Base-by-base conservation (phyloP, 2,113 vertebrate species). In the Himantopus leucocephalus region DNA sequence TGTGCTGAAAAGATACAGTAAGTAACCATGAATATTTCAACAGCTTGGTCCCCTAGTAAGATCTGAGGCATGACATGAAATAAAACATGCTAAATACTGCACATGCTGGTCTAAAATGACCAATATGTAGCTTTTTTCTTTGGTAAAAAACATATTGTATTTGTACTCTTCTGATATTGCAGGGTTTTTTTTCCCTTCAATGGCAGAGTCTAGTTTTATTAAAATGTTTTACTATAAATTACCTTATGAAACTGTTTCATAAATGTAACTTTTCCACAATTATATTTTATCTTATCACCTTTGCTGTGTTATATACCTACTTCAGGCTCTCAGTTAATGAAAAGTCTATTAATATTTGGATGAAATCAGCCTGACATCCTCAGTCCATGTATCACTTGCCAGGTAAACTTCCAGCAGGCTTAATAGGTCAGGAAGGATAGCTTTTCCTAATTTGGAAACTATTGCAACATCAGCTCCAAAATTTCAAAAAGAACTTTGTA, bases 131-230 rank as follows among this genome's bases (percentile, higher is more conserved):
- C 9, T 7, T 35, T 73, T 53, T 59, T 62, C 32, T 10, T 64
- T 24, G 53, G 12, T 78, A 53, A 88, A 78, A 74, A 63, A 2
- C 7, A 23, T 24, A 48, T 5, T 22, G 6, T n/a, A 29, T 50
- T 82, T 94, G 8, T 82, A 55, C 4, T 10, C 5, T 63, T 85
- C 56, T 52, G 30, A 43, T 20, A 43, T 6, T 77, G 29, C 14
- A 77, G 29, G 7, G 6, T 12, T 0, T 0, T 8, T 72, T 22
- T 68, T 56, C 1, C 24, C 6, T 45, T 56, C 8, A 9, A 3
- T 41, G 12, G 3, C 4, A 34, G 19, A 41, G 8, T 12, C 16
- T 29, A 45, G 34, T 74, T 67, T 88, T 82, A 67, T 52, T 39
- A 32, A 66, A 76, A 67, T 32, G 10, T 10, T 45, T 67, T 77